phyloP scores from a whole-genome alignment of 92 coral and sea anemone species.

The Phenganax subtilis region DNA sequence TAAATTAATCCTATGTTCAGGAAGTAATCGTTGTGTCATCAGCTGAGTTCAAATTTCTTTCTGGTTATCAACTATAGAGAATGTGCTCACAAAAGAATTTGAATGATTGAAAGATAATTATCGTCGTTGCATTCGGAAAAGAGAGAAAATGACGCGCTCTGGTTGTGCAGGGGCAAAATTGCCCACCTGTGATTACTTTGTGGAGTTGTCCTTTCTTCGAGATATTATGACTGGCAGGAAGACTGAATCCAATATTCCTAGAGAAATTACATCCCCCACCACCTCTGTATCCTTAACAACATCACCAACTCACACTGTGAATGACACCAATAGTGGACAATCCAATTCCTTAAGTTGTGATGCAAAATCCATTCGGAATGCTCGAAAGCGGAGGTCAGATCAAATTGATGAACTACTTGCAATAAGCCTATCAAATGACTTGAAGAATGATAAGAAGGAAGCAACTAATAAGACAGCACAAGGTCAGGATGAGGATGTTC shows the following conservation, averaged over 20 bases:
- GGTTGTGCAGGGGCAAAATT: constrained; percentile 3
- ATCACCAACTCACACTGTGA: constrained; percentile 3
- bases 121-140: constrained; percentile 17
- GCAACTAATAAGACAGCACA: constrained; percentile 7
- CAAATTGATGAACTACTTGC: constrained; percentile 22
- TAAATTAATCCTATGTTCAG: no score
- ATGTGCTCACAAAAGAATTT: not conserved
- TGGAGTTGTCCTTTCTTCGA: not conserved
- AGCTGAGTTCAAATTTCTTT: no score
- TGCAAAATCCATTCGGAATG: constrained; percentile 3
- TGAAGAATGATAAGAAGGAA: constrained; percentile 11
- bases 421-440: constrained; percentile 25
- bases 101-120: constrained; percentile 13
- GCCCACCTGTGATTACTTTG: not conserved
- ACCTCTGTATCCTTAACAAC: not conserved
- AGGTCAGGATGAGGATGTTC: constrained; percentile 22
- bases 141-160: constrained; percentile 19
- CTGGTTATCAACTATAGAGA: not conserved
- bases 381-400: constrained; percentile 19
- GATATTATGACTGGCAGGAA: constrained; percentile 14
- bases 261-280: not conserved
- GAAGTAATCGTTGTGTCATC: no score
- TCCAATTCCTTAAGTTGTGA: not conserved
- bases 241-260: constrained; percentile 12
- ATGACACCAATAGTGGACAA: not conserved